These are phyloP conservation scores for Synergus itoensis DNA, from an alignment of 2,888 invertebrate genomes.

Conservation along the genomic window DNA sequence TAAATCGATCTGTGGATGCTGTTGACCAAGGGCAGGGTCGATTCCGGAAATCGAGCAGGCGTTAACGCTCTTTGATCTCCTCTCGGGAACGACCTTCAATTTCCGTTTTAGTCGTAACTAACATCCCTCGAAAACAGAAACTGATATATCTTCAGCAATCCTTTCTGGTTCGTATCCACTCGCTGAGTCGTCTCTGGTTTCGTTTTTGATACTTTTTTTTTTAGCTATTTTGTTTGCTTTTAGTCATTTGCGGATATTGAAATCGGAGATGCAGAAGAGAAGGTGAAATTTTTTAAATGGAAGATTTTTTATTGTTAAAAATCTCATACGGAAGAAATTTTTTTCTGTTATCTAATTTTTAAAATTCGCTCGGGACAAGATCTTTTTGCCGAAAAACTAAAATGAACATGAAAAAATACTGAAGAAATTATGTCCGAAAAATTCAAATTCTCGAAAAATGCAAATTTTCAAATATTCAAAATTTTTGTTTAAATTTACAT, in stretches of 20 bases:
- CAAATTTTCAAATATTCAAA: too few species aligned
- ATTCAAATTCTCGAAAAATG: too few species aligned
- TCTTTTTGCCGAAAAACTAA: too few species aligned
- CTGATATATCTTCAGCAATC: neutral
- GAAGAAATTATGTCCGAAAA: too few species aligned
- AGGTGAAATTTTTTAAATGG: too few species aligned
- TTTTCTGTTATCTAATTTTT: too few species aligned
- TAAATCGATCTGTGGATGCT: conserved; percentile 40
- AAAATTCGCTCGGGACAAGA: too few species aligned
- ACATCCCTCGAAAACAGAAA: conserved; percentile 22
- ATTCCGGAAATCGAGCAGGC: conserved; percentile 40
- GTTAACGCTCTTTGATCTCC: conserved; percentile 37
- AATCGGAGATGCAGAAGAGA: neutral
- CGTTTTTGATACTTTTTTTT: neutral
- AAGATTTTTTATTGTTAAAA: too few species aligned
- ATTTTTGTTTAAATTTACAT: too few species aligned
- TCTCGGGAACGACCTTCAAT: conserved; percentile 38
- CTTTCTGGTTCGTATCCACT: conserved; percentile 22
- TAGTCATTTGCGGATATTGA: neutral
- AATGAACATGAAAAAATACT: too few species aligned
- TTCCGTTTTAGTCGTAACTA: conserved; percentile 17
- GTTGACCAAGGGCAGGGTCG: conserved; percentile 41
- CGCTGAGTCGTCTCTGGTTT: neutral
- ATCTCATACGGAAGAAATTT: too few species aligned
- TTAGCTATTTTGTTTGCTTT: neutral